Evolutionary conservation across 2,113 vertebrate species (phyloP), one percentile per base, ranked within the genome.

Genomic region (Toxostoma redivivum): DNA sequence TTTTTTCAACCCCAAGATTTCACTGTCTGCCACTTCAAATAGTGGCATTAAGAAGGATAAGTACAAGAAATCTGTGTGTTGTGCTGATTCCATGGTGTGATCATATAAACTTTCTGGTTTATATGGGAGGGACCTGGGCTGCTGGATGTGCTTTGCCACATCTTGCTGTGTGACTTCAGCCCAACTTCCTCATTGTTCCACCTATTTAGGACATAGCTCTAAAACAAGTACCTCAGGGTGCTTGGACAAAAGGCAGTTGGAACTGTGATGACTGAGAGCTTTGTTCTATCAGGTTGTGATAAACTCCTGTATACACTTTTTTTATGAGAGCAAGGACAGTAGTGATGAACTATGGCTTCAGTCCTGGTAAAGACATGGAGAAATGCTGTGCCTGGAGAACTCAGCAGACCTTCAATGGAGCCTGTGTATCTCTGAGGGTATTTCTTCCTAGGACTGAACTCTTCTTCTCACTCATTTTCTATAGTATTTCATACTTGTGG

Each of bases 61-160:
- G 37, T 28, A n/a, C 11, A 31, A 70, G 38, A 62, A 44, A 50
- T 50, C 18, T 30, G 23, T 0, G 0, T 0, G 2, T 61, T n/a
- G 22, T 35, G 58, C 5, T 38, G 62, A 12, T 65, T 12, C 37
- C 8, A 1, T 11, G 10, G 23, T 74, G 51, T 22, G 33, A 37
- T 51, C 7, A 2, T 28, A 11, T 1, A 21, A 45, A 45, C 37
- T 9, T 77, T 12, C 10, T 44, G 15, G 14, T 51, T 82, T 37
- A n/a, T n/a, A n/a, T n/a, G n/a, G n/a, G 53, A 42, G 33, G 25
- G n/a, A 38, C 42, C 28, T 44, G 80, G 20, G 11, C 53, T 82
- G 37, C 53, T 76, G 21, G 21, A 44, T 56, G 53, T 66, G 61
- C 51, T 84, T 67, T 64, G 40, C 71, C 18, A 18, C 0, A 0